Percentiles rank a stretch among this genome's conserved stretches.
Evolutionary conservation across 2,797 vertebrate genomes (phyloP).

Genomic region (Gastrophryne carolinensis): DNA sequence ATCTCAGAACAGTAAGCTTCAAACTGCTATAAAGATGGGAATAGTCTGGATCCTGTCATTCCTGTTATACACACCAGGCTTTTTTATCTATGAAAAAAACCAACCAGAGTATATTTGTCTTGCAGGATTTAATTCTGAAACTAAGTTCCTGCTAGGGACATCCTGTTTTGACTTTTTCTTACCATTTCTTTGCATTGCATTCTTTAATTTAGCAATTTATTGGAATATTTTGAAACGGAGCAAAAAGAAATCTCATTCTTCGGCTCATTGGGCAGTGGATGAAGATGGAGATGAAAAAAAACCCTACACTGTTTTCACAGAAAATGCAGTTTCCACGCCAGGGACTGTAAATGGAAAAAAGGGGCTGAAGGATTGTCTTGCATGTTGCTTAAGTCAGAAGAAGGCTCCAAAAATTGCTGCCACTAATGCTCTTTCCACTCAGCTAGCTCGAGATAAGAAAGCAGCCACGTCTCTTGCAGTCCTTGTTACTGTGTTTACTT

Average conservation of each 20-base stretch:
- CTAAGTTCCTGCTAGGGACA: constrained; percentile 80
- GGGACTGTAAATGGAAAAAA: not conserved
- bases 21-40: constrained; percentile 75
- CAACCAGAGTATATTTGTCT: constrained; percentile 66
- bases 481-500: constrained; percentile 78
- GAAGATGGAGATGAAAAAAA: constrained; percentile 25
- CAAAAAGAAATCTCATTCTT: constrained; percentile 46
- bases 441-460: constrained; percentile 80
- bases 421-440: constrained; percentile 9
- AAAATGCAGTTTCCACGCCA: not conserved
- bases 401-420: not conserved
- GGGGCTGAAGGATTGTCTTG: not conserved
- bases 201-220: constrained; percentile 87
- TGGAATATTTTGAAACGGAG: constrained; percentile 75
- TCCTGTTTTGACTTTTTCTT: constrained; percentile 84
- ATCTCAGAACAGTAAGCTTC: constrained; percentile 67
- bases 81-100: constrained; percentile 74
- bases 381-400: not conserved
- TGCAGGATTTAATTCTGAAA: constrained; percentile 77
- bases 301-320: not conserved
- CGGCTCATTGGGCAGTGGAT: not conserved
- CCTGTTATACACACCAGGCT: constrained; percentile 79
- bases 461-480: constrained; percentile 83
- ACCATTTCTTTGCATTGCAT: constrained; percentile 79
- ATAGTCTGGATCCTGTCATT: constrained; percentile 83